Base-by-base conservation (phyloP, 2,888 invertebrate genomes). In the Amphimallon solstitiale region DNA sequence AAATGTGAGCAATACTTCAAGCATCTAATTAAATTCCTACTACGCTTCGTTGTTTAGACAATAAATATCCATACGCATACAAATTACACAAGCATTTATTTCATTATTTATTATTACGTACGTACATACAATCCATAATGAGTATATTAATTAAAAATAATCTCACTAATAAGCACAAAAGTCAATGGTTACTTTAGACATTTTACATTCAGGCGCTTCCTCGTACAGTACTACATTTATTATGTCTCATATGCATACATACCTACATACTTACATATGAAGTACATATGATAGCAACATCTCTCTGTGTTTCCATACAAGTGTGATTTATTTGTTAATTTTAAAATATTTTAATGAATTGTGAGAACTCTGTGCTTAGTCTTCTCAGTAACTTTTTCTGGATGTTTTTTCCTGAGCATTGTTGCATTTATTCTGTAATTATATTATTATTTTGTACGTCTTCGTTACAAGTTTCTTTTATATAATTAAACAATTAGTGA, bases 11-110 rank as follows among this genome's bases (percentile, higher is more conserved):
- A 43, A 59, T 59, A 59, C 29, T 59, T 12, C 43, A 45, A 9
- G 56, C 29, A 43, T 43, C 43, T 59, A 59, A 59, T 43, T 43
- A 59, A 59, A 23, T 59, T 59, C 56, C 56, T 59, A 59, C 10
- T 59, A 43, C 56, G 43, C 43, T 59, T 43, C 29, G 43, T 59
- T 59, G 56, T 59, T 29, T 59, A 29, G 15, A 59, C 15, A 43
- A 43, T 45, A 43, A 56, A 29, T 54, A 19, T 56, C 5, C 29
- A 43, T 40, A 54, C 54, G 51, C 38, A 38, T 38, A 54, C 43
- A 23, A 29, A 34, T 59, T 59, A 43, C 56, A 29, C 56, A 59
- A 59, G 29, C 34, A 59, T 43, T 59, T 59, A 59, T 43, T 59
- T 43, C 7, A 40, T 59, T 59, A 45, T 59, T 59, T 59, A 43